Evolutionary conservation across 2,888 invertebrate species (phyloP).

Genomic region (Cephalotes varians): DNA sequence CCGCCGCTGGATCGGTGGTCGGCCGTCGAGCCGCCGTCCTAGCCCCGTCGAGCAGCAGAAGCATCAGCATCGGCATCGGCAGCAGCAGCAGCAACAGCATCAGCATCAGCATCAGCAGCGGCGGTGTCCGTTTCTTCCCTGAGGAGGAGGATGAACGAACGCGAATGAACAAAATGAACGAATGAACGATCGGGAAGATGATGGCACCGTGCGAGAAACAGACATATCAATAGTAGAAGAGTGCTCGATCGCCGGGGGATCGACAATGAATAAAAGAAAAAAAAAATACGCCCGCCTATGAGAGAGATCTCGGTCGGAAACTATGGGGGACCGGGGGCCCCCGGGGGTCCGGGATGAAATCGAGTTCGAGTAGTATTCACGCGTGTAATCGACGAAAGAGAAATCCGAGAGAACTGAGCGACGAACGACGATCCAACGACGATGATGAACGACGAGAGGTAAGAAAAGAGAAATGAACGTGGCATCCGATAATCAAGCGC

Average conservation of each 20-base stretch:
- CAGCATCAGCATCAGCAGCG: conserved; percentile 2
- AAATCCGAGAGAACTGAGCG: neutral
- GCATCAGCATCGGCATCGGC: conserved; percentile 10
- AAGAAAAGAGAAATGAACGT: neutral
- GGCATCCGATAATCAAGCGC: neutral
- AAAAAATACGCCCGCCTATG: conserved; percentile 15
- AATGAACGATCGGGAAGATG: conserved; percentile 28
- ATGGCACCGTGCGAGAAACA: conserved; percentile 57
- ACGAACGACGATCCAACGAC: conserved; percentile 5
- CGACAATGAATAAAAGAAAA: conserved; percentile 41
- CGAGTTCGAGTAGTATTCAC: conserved; percentile 1
- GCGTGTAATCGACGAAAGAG: neutral
- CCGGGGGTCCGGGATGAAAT: conserved; percentile 11
- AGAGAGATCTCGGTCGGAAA: conserved; percentile 27
- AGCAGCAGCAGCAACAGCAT: neutral
- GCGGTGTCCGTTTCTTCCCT: conserved; percentile 52
- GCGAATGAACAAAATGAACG: conserved; percentile 12
- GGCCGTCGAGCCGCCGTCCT: conserved; percentile 60
- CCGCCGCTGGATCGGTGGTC: conserved; percentile 43
- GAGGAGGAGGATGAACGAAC: conserved; percentile 25
- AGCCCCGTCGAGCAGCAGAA: conserved; percentile 41
- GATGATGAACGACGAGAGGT: neutral
- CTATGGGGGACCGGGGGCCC: neutral
- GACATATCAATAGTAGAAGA: conserved; percentile 67
- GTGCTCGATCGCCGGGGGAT: conserved; percentile 51